Evolutionary conservation across 2,888 invertebrate species (phyloP), one percentile per base, ranked within the genome.

Genomic region (Actias luna): DNA sequence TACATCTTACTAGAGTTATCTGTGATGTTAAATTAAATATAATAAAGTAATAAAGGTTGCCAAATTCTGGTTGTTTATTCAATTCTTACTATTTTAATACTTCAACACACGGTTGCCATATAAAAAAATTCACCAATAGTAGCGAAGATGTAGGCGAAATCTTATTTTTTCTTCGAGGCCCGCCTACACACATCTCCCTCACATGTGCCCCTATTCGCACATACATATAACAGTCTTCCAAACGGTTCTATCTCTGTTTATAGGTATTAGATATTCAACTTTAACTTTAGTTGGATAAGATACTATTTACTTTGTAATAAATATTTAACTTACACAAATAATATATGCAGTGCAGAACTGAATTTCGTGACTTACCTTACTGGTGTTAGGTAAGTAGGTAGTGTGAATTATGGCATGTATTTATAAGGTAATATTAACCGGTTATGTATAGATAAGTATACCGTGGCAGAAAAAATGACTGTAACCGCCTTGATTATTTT

Each of bases 231-330:
- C 16, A 12, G 25, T 10, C 2, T 50, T 25, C 46, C 25, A 25
- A 25, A 50, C 22, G 25, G 22, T 16, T 22, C 1, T 46, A 46
- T 46, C 18, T 18, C 46, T 46, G 18, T 25, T 50, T 12, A 25
- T 1, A 7, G 25, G 25, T 50, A 50, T 22, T 50, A 22, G 4
- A 50, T 25, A 10, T 25, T 50, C 46, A 25, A 50, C 46, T 50
- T 22, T 50, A 50, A 22, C 8, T 3, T 0, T 50, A 5, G 25
- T 12, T 10, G 12, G 1, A 50, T 50, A 50, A 16, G 46, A 12
- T 25, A 50, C 22, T 25, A 39, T 55, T 61, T 61, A 39, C 61
- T 25, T 27, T 61, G 36, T 57, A 61, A 61, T 55, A 55, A 25
- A 46, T 33, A 22, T 16, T 57, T 39, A 39, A 52, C 36, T 61